Conservation (phyloP, 2,797 vertebrate species). For the Diplodus puntazzo region DNA sequence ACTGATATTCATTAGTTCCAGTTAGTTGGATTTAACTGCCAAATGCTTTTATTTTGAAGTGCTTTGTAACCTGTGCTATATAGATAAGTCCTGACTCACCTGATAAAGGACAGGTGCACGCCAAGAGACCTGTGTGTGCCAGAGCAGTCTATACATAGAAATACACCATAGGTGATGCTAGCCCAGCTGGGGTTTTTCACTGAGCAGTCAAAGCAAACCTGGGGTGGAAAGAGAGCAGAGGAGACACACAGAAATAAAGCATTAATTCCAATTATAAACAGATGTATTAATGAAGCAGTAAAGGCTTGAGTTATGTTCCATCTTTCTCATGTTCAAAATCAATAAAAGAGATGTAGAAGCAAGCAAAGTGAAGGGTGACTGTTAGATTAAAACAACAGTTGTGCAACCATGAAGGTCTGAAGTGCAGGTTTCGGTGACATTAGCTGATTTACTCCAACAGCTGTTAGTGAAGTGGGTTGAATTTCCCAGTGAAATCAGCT, state of each 20-base stretch:
- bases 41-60: neutral
- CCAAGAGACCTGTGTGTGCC: slow-evolving; percentile 95
- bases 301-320: neutral
- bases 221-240: slow-evolving; percentile 17
- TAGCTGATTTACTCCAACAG: slow-evolving; percentile 40
- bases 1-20: neutral
- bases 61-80: neutral
- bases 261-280: neutral
- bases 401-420: slow-evolving; percentile 4
- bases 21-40: neutral
- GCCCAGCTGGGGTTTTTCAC: slow-evolving; percentile 98
- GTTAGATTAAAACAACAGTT: neutral
- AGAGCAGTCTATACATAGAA: slow-evolving; percentile 97
- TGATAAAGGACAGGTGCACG: slow-evolving; percentile 95
- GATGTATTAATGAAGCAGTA: neutral
- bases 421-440: neutral
- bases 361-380: neutral
- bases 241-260: neutral
- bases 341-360: slow-evolving; percentile 26
- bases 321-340: neutral
- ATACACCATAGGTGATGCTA: slow-evolving; percentile 96
- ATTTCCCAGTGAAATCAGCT: neutral
- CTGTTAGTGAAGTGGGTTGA: slow-evolving; percentile 37
- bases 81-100: slow-evolving; percentile 78
- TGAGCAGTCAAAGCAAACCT: slow-evolving; percentile 96